Conservation (phyloP, 2,113 vertebrate genomes). For the Fulmarus glacialis region DNA sequence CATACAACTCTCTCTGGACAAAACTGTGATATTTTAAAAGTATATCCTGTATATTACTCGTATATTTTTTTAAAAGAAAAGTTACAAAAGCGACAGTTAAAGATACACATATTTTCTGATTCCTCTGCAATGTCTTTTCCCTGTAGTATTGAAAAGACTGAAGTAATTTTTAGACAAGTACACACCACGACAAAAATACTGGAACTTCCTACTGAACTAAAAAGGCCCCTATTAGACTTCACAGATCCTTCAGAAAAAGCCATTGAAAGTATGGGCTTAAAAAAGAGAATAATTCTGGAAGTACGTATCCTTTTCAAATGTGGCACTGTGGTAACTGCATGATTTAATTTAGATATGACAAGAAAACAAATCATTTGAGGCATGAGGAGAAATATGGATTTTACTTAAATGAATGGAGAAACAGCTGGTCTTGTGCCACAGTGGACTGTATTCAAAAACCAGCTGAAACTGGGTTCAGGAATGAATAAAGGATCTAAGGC, state of each 20-base stretch:
- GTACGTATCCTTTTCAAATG: not conserved
- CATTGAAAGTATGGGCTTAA: not conserved
- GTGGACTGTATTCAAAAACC: not conserved
- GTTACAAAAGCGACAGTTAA: not conserved
- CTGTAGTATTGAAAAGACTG: not conserved
- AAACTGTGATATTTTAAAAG: not conserved
- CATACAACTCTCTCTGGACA: not conserved
- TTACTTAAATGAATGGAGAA: not conserved
- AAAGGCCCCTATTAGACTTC: not conserved
- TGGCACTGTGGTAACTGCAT: not conserved
- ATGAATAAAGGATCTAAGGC: not conserved
- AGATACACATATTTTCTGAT: not conserved
- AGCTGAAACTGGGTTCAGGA: slow-evolving; percentile 6
- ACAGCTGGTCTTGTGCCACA: not conserved
- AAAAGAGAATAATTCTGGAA: not conserved
- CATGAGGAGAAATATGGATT: not conserved
- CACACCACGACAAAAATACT: not conserved
- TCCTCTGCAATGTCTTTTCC: slow-evolving; percentile 5
- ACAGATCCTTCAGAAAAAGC: slow-evolving; percentile 41
- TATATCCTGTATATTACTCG: not conserved
- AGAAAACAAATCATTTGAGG: not conserved
- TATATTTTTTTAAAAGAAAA: not conserved
- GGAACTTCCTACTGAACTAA: slow-evolving; percentile 34
- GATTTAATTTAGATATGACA: not conserved
- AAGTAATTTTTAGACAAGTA: slow-evolving; percentile 7